Evolutionary conservation across 1,140 invertebrate genomes (phyloP).

Genomic region (Drosophila lini): DNA sequence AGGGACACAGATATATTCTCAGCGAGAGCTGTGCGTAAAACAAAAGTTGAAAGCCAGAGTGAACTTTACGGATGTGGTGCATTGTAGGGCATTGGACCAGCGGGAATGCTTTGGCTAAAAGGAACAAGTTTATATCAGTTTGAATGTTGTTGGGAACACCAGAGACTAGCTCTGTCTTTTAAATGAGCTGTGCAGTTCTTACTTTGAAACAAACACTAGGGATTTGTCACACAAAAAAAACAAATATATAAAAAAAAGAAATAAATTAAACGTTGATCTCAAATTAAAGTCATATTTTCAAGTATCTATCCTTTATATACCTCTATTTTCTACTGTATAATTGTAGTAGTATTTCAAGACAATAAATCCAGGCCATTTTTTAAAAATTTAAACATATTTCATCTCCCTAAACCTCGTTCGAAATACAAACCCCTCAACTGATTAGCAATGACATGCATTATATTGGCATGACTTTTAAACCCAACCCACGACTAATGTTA

Average conservation of each 20-base stretch:
- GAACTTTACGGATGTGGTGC: conserved; percentile 47
- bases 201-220: conserved; percentile 1
- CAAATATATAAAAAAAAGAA: too few species aligned
- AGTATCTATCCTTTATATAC: neutral
- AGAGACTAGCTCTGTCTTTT: neutral
- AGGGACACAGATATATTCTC: conserved; percentile 3
- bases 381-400: too few species aligned
- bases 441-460: conserved; percentile 46
- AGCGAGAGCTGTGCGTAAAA: conserved; percentile 40
- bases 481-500: conserved; percentile 36
- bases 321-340: neutral
- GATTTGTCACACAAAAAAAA: too few species aligned
- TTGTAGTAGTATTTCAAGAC: neutral
- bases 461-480: conserved; percentile 32
- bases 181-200: conserved; percentile 5
- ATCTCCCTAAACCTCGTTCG: neutral
- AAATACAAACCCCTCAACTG: conserved; percentile 6
- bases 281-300: neutral
- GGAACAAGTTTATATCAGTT: conserved; percentile 32
- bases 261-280: neutral
- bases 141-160: conserved; percentile 10
- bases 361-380: neutral
- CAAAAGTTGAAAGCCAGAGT: conserved; percentile 57
- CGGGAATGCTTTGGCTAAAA: conserved; percentile 34
- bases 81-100: conserved; percentile 32